A percentile compares a stretch with the other conserved stretches of the same genome.
Evolutionary conservation across 2,797 vertebrate genomes (phyloP).

Genomic region (Dromococcyx pavoninus): DNA sequence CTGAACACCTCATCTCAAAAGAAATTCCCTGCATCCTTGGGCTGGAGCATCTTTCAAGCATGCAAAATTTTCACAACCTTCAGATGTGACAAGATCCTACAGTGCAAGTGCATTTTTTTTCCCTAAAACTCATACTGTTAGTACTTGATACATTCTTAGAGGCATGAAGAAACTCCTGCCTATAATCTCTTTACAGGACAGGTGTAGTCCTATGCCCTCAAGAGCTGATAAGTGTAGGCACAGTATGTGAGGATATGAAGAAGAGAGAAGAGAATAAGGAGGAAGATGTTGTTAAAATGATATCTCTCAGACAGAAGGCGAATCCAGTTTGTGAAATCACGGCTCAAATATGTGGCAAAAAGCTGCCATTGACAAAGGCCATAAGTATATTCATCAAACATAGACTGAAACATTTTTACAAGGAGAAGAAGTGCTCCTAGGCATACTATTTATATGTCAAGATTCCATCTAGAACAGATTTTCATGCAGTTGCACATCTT

Average conservation of each 20-base stretch:
- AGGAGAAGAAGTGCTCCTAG: conserved; percentile 32
- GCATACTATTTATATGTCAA: conserved; percentile 35
- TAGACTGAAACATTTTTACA: conserved; percentile 49
- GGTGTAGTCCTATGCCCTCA: not conserved
- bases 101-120: not conserved
- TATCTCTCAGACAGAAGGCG: not conserved
- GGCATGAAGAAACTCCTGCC: not conserved
- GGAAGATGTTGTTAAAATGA: not conserved
- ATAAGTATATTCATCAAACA: conserved; percentile 60
- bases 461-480: conserved; percentile 28
- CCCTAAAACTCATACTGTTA: not conserved
- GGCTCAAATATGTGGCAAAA: conserved; percentile 40
- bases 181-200: conserved; percentile 13
- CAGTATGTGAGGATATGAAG: not conserved
- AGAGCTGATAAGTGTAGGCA: conserved; percentile 4
- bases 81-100: not conserved
- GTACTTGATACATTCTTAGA: not conserved
- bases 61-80: not conserved
- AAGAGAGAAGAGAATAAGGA: not conserved
- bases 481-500: conserved; percentile 48
- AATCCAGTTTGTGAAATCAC: conserved; percentile 45
- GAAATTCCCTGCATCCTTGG: not conserved
- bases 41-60: not conserved
- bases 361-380: conserved; percentile 51
- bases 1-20: not conserved